Percentiles rank a stretch among this genome's conserved stretches.
phyloP scores from a whole-genome alignment of 2,113 vertebrate species.

The Eretmochelys imbricata region DNA sequence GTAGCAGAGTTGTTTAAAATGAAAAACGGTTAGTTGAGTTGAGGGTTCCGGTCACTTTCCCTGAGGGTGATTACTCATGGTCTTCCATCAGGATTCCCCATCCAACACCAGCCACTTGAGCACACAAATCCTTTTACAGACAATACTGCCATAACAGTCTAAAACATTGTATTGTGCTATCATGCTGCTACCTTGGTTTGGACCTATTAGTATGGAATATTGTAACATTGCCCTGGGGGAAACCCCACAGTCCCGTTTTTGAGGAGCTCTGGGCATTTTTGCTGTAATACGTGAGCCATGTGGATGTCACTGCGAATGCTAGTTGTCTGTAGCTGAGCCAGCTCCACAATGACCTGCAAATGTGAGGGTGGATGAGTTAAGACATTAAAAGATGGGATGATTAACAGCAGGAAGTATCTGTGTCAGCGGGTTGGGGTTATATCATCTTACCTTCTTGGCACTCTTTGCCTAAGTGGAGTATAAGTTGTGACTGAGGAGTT shows the following conservation, averaged over 20 bases:
- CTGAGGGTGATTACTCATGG: too few relatives aligned
- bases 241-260: background rate
- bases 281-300: background rate
- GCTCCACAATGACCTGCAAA: background rate
- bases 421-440: background rate
- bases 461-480: background rate
- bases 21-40: background rate
- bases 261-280: background rate
- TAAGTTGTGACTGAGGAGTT: background rate
- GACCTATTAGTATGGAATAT: background rate
- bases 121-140: too few relatives aligned
- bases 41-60: background rate
- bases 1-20: background rate
- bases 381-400: background rate
- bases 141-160: background rate
- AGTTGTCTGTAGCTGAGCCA: background rate
- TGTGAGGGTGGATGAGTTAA: background rate
- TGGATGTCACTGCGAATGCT: background rate
- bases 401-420: slow-evolving; percentile 15
- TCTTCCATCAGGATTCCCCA: too few relatives aligned
- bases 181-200: too few relatives aligned
- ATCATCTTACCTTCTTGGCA: background rate
- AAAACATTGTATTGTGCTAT: background rate
- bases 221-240: background rate
- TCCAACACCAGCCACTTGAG: too few relatives aligned